Conservation (phyloP, 2,888 invertebrate genomes). For the Epirrhoe alternata region DNA sequence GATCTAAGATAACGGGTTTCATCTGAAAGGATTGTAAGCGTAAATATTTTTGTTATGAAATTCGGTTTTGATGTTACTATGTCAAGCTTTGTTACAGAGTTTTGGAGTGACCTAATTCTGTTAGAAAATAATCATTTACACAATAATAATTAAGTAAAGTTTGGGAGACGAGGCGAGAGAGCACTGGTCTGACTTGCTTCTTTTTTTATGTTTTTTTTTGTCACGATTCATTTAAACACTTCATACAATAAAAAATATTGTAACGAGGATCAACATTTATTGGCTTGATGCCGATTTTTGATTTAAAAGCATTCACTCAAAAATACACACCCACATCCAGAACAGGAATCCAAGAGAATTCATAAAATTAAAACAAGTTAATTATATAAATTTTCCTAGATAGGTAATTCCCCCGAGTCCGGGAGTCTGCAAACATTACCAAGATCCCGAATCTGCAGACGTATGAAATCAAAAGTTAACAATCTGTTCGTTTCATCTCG, state of each 20-base stretch:
- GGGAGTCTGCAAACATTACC: constrained; percentile 30
- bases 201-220: no score
- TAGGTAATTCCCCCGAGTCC: constrained; percentile 16
- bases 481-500: constrained; percentile 46
- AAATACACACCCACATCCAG: neutral
- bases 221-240: no score
- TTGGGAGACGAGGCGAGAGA: no score
- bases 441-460: constrained; percentile 27
- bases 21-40: constrained; percentile 2
- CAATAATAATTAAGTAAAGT: no score
- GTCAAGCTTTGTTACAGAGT: neutral
- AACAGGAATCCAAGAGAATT: neutral
- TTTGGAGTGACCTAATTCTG: neutral
- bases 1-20: constrained; percentile 24
- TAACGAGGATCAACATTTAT: no score
- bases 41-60: constrained; percentile 3
- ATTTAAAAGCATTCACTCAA: neutral
- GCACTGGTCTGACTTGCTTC: no score
- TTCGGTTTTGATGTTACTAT: neutral
- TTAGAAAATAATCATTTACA: neutral
- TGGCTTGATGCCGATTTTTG: no score
- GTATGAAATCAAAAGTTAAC: constrained; percentile 48
- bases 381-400: constrained; percentile 2
- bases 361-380: constrained; percentile 2
- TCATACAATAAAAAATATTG: no score